Base-by-base conservation (phyloP, 2,888 invertebrate genomes). In the Drosophila tripunctata region DNA sequence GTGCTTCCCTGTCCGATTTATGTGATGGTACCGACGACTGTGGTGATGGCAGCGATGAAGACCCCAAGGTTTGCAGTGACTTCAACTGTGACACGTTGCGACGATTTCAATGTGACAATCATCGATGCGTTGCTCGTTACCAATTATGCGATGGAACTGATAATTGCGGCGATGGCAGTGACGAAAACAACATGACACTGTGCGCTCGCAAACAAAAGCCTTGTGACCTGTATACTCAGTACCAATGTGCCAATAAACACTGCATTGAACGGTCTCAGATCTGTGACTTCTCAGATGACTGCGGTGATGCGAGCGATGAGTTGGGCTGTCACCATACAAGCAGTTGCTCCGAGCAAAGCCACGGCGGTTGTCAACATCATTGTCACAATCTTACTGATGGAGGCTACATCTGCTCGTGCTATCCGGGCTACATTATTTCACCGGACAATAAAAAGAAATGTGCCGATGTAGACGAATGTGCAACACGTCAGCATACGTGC, bases 21-120 rank as follows among this genome's bases (percentile, higher is more conserved):
- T 99, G 98, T 91, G 98, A 99, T 89, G 98, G 98, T 48, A 94
- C 95, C 22, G 97, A 98, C 86, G 98, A 98, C 91, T 98, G 98
- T 88, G 96, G 97, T 6, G 98, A 99, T 90, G 95, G 94, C 27
- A 96, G 96, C 0, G 98, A 98, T 89, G 98, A 99, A 91, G 94
- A 94, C 30, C 92, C 95, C 0, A 92, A 93, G 8, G 94, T 97
- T 51, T 98, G 96, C 92, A 95, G 94, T 52, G 95, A 96, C 91
- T 96, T 96, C 91, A 96, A 95, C 89, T 98, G 98, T 90, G 96
- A 97, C 86, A 95, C 95, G 0, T 91, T 95, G 62, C 93, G 95
- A 36, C 93, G 96, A 73, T 98, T 96, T 95, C 96, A 97, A 88
- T 99, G 99, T 90, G 93, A 94, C 64, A 98, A 98, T 90, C 96